These are phyloP conservation scores for Colletes gigas DNA, from an alignment of 1,140 invertebrate species.

Conservation along the genomic window DNA sequence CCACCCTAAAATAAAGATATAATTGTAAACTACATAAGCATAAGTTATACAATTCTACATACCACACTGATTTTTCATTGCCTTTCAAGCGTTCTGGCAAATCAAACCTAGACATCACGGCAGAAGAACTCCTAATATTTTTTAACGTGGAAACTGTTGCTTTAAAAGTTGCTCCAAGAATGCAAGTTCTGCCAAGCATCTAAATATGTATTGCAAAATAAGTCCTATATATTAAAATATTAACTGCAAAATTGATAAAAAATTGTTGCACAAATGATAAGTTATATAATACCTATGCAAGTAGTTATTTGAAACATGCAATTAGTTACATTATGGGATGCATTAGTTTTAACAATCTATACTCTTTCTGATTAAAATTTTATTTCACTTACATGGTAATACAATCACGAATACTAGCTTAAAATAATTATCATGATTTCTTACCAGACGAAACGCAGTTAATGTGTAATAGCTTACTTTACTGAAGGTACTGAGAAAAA, in stretches of 20 bases:
- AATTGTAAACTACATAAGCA: constrained; percentile 19
- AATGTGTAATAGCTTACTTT: neutral
- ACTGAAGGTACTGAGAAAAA: neutral
- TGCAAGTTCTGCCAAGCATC: constrained; percentile 58
- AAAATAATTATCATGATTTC: neutral
- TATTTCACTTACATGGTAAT: neutral
- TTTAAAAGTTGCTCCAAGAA: constrained; percentile 37
- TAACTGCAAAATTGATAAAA: neutral
- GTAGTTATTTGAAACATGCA: neutral
- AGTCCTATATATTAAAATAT: neutral
- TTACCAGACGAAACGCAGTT: constrained; percentile 10
- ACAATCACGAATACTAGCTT: neutral
- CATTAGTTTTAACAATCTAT: neutral
- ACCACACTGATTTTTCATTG: constrained; percentile 83
- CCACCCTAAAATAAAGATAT: constrained; percentile 87
- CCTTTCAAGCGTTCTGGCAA: constrained; percentile 79
- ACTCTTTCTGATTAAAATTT: neutral
- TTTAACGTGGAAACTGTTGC: constrained; percentile 18
- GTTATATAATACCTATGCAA: neutral
- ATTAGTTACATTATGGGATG: neutral
- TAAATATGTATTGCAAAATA: constrained; percentile 33
- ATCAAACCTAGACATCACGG: constrained; percentile 78
- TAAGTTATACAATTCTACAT: constrained; percentile 50
- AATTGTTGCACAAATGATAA: too few species aligned
- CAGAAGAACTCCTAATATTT: constrained; percentile 53